phyloP scores from a whole-genome alignment of 2,113 vertebrate genomes.

The Mus pahari region DNA sequence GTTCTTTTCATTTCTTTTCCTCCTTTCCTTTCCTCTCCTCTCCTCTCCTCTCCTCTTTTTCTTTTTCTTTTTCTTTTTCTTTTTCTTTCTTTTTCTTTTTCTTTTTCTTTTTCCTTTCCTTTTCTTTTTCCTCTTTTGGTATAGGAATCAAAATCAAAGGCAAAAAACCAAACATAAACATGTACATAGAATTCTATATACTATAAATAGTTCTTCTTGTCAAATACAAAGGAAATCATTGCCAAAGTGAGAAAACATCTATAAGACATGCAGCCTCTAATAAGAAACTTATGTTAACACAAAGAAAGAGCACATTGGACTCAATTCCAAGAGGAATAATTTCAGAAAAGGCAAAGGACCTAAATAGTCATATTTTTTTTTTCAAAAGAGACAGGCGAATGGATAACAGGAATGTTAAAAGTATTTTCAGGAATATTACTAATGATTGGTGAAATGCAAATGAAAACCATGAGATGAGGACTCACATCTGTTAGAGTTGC shows the following conservation, averaged over 20 bases:
- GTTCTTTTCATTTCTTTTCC: no score
- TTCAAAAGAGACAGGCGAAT: neutral
- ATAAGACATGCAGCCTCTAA: neutral
- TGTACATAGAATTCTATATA: neutral
- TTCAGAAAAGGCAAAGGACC: neutral
- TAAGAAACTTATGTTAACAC: neutral
- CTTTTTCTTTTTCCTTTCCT: no score
- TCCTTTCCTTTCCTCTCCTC: neutral
- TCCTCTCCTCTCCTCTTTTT: neutral
- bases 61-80: no score
- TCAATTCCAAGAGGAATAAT: neutral
- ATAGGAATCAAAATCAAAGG: neutral
- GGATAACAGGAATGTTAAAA: neutral
- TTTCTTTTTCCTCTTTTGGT: neutral
- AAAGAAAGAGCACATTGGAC: neutral
- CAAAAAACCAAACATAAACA: neutral
- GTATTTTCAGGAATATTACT: neutral
- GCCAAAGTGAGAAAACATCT: neutral
- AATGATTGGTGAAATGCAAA: neutral
- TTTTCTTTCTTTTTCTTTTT: neutral
- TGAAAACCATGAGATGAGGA: neutral
- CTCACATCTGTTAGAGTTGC: neutral
- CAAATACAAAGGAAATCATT: neutral
- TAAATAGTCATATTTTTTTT: neutral
- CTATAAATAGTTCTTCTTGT: neutral